phyloP scores from a whole-genome alignment of 2,113 vertebrate genomes.

The Axis porcinus region DNA sequence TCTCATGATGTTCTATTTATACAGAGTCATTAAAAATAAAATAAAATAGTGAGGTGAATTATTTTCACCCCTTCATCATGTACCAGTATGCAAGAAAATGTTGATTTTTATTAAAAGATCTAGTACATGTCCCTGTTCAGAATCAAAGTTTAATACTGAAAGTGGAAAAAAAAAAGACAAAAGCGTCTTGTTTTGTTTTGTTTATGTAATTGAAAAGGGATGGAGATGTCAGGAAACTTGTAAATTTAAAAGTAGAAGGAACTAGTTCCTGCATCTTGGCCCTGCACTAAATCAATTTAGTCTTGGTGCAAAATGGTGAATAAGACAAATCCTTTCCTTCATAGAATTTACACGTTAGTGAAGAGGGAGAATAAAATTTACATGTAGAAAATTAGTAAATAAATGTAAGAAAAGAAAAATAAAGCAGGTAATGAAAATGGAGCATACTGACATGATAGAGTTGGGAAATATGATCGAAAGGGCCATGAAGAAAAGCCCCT shows the following conservation, averaged over 20 bases:
- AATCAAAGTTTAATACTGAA: not conserved
- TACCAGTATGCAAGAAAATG: not conserved
- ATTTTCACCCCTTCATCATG: slow-evolving; percentile 36
- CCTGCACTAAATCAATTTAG: not conserved
- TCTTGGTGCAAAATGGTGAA: not conserved
- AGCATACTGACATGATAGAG: accelerated
- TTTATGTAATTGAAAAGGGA: not conserved
- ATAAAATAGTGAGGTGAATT: slow-evolving; percentile 40
- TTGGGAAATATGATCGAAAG: not conserved
- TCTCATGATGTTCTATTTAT: slow-evolving; percentile 65
- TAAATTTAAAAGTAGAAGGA: not conserved
- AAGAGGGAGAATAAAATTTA: not conserved
- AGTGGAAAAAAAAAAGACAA: not conserved
- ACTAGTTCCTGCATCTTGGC: not conserved
- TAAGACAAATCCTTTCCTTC: not conserved
- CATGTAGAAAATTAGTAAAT: not conserved
- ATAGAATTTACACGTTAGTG: not conserved
- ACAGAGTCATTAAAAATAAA: slow-evolving; percentile 46
- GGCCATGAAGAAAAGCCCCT: not conserved
- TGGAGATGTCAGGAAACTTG: not conserved
- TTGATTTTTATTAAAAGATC: not conserved
- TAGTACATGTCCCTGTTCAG: not conserved
- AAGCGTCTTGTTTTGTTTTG: not conserved
- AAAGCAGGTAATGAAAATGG: not conserved
- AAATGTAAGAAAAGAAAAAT: not conserved